These are phyloP conservation scores for Clarias batrachus DNA, from an alignment of 2,113 vertebrate species.

Conservation along the genomic window DNA sequence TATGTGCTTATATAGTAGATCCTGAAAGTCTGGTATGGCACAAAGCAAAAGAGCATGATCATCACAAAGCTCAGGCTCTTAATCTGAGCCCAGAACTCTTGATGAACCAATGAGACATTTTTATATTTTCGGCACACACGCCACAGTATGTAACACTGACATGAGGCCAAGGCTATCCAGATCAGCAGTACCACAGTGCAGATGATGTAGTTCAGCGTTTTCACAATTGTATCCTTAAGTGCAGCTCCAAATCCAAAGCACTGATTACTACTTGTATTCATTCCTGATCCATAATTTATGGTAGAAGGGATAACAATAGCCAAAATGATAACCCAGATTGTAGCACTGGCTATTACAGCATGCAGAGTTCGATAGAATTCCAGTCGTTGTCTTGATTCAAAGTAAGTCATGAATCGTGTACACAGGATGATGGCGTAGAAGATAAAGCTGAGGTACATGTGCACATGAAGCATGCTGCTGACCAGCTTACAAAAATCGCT, in stretches of 20 bases:
- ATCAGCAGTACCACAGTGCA: constrained; percentile 54
- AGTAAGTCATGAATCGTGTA: constrained; percentile 76
- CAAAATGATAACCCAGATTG: constrained; percentile 71
- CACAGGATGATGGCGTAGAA: constrained; percentile 77
- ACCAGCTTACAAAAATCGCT: constrained; percentile 71
- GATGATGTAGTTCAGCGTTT: constrained; percentile 71
- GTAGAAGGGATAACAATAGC: constrained; percentile 65
- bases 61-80: constrained; percentile 80
- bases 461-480: constrained; percentile 79
- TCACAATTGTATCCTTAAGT: constrained; percentile 39
- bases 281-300: constrained; percentile 64
- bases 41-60: constrained; percentile 76
- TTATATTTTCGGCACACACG: constrained; percentile 60
- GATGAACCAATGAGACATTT: constrained; percentile 64
- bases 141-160: constrained; percentile 72
- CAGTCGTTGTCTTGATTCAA: constrained; percentile 71
- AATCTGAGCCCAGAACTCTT: constrained; percentile 84
- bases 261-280: rapidly evolving
- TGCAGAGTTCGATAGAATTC: constrained; percentile 82
- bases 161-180: constrained; percentile 58
- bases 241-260: constrained; percentile 78
- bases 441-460: constrained; percentile 80
- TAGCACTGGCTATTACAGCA: constrained; percentile 68
- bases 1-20: constrained; percentile 64
- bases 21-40: constrained; percentile 80